phyloP scores from a whole-genome alignment of 2,888 invertebrate species.

The Dusona sp. region DNA sequence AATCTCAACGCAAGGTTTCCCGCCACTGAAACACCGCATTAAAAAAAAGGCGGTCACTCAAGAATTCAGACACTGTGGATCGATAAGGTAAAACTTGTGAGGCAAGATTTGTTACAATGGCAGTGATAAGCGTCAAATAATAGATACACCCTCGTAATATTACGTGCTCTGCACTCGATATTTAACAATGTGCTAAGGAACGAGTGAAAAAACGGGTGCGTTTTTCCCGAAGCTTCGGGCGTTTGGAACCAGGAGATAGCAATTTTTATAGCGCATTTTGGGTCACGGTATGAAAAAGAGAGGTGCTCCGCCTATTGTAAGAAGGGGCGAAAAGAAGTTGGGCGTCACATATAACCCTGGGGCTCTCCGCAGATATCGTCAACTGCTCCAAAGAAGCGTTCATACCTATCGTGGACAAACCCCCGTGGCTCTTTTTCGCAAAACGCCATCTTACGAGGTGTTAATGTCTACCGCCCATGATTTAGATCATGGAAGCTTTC shows the following conservation, averaged over 20 bases:
- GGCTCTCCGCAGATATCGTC: conserved; percentile 44
- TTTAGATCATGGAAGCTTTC: conserved; percentile 39
- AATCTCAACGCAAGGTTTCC: neutral
- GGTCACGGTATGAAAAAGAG: conserved; percentile 29
- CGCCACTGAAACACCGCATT: neutral
- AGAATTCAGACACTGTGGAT: neutral
- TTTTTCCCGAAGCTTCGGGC: conserved; percentile 12
- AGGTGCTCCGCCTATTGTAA: conserved; percentile 15
- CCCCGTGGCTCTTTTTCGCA: conserved; percentile 37
- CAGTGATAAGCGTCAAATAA: neutral
- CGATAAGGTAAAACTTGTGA: neutral
- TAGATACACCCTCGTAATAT: conserved; percentile 2
- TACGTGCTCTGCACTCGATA: conserved; percentile 15
- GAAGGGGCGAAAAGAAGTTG: conserved; percentile 48
- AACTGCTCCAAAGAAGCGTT: conserved; percentile 17
- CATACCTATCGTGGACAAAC: conserved; percentile 48
- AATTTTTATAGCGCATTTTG: conserved; percentile 44
- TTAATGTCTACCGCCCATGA: conserved; percentile 50
- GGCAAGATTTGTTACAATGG: neutral
- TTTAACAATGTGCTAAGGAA: conserved; percentile 22
- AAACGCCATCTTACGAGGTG: conserved; percentile 54
- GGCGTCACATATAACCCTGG: conserved; percentile 42
- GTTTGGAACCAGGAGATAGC: conserved; percentile 46
- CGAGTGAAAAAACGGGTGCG: neutral
- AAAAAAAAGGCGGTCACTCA: neutral